phyloP scores from a whole-genome alignment of 1,140 invertebrate species.

The Parasteatoda tepidariorum region DNA sequence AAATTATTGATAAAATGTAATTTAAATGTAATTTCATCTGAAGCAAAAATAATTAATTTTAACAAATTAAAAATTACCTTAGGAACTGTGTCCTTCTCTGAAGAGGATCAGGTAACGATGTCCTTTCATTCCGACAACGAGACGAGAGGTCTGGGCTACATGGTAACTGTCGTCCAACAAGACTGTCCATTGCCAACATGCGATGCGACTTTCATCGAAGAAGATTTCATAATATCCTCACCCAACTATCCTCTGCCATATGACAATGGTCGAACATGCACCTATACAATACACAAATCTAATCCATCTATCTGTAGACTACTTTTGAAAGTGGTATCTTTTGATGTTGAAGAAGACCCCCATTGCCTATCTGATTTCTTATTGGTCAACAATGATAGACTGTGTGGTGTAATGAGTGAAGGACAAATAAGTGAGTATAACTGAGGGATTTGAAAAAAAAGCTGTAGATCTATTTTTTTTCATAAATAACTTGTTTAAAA shows the following conservation, averaged over 20 bases:
- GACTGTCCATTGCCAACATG: constrained; percentile 52
- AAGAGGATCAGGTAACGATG: constrained; percentile 55
- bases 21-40: too few relatives aligned
- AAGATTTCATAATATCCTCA: constrained; percentile 28
- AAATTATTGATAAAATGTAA: too few relatives aligned
- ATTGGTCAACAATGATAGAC: constrained; percentile 24
- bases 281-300: constrained; percentile 33
- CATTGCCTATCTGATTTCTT: constrained; percentile 49
- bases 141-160: constrained; percentile 44
- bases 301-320: constrained; percentile 38
- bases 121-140: constrained; percentile 59
- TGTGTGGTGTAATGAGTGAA: constrained; percentile 39
- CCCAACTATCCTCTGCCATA: constrained; percentile 57
- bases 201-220: constrained; percentile 12
- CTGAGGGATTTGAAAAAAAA: too few relatives aligned
- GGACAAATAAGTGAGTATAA: constrained; percentile 54
- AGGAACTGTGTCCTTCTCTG: constrained; percentile 47
- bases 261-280: constrained; percentile 50
- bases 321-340: constrained; percentile 25
- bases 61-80: too few relatives aligned
- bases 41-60: too few relatives aligned
- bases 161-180: constrained; percentile 59
- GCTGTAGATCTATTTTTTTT: too few relatives aligned
- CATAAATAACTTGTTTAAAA: too few relatives aligned
- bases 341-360: constrained; percentile 55